Evolutionary conservation across 35 echinoderm and acorn worm genomes (phyloP).

Genomic region (Heliocidaris tuberculata): DNA sequence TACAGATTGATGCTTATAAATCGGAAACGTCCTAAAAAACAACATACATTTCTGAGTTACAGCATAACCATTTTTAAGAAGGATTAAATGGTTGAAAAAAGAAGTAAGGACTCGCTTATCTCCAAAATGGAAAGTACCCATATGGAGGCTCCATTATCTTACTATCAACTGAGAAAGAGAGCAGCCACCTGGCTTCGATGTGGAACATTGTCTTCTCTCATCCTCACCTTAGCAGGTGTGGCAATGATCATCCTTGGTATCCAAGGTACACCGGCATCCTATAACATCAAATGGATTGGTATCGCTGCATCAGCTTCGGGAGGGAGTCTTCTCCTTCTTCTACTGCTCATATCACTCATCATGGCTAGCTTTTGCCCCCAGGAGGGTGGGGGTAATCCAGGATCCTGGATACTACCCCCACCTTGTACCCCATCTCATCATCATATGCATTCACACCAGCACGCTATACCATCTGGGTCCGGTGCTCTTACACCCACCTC

Average conservation of each 20-base stretch:
- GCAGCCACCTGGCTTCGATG: conserved; percentile 42
- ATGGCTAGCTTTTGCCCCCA: conserved; percentile 46
- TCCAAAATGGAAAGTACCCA: conserved; percentile 25
- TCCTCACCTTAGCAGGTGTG: conserved; percentile 30
- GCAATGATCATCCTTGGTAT: conserved; percentile 39
- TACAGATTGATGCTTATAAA: neutral
- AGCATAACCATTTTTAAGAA: neutral
- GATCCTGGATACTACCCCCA: neutral
- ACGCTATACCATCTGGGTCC: neutral
- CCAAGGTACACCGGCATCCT: conserved; percentile 30
- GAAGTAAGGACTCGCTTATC: neutral
- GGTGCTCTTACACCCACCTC: conserved; percentile 37
- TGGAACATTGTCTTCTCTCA: conserved; percentile 20
- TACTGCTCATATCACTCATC: conserved; percentile 31
- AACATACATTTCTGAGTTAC: neutral
- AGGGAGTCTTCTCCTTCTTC: conserved; percentile 32
- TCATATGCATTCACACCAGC: conserved; percentile 34
- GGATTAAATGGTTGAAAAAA: neutral
- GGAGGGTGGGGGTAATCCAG: neutral
- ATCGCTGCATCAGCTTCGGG: conserved; percentile 32
- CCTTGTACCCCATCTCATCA: conserved; percentile 28
- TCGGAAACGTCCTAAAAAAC: neutral
- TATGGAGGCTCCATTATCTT: conserved; percentile 20
- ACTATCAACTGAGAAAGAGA: conserved; percentile 35
- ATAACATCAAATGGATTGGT: conserved; percentile 46